Base-by-base conservation (phyloP, 2,888 invertebrate genomes). In the Cetonia aurata region DNA sequence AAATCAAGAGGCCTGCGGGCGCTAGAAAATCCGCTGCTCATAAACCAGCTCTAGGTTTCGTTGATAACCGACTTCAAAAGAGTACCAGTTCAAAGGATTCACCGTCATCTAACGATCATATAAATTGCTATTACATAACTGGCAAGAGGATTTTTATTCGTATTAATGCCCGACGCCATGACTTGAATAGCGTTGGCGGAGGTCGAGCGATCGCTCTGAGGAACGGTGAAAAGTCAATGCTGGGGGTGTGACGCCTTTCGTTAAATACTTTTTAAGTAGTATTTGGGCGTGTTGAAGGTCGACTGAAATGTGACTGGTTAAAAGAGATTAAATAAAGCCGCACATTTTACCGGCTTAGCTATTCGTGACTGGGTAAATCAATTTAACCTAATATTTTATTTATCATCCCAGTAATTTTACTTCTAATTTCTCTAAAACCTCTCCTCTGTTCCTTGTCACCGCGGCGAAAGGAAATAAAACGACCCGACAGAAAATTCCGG, bases 181-280 rank as follows among this genome's bases (percentile, higher is more conserved):
- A 10, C 44, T 44, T 12, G 19, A 57, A 13, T 3, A 6, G 42
- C 42, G 59, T 44, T n/a, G 19, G 17, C 42, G 59, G 37, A 57
- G 37, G 44, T 17, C 9, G 25, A 46, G 12, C 25, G n/a, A n/a
- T 44, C 17, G 42, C 44, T 13, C 12, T 17, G 13, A 41, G 42
- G 42, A 57, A 57, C 31, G 17, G 15, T 41, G 42, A 57, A 41
- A 57, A 57, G 42, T 57, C 42, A 57, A 17, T 19, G 42, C 41
- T 37, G 62, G 65, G 65, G 65, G 65, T 65, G 65, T 70, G 31
- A 65, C 70, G 53, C 44, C 44, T 65, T 65, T 65, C 53, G 65
- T 70, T 70, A 70, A 65, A 60, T 44, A 33, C 65, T 55, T 70
- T 70, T 70, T 55, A 62, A 70, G 65, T 56, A 70, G 44, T 56